Evolutionary conservation across 2,113 vertebrate species (phyloP), one percentile per base, ranked within the genome.

Genomic region (Otocyon megalotis): DNA sequence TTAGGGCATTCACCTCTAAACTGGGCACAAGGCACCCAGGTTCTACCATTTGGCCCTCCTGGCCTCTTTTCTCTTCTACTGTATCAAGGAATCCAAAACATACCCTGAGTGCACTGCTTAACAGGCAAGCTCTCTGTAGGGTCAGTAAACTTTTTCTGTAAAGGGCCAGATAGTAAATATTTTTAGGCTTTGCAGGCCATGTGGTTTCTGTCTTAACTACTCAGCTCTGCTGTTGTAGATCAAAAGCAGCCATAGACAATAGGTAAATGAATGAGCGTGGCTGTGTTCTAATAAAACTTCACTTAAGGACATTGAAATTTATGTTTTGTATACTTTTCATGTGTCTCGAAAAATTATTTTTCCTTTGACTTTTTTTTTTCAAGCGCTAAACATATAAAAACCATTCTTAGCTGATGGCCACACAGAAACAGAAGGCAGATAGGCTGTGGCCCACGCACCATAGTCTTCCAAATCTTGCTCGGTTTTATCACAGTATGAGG

Each of bases 81-180:
- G 0, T 6, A n/a, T 8, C 0, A 0, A 35, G 19, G 28, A 24
- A 24, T 19, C 62, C 32, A 53, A 69, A 71, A 22, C 17, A 14
- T 3, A 48, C 30, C 13, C 53, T 60, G 28, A 67, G 22, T 3
- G 26, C 3, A 30, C 32, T 56, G 22, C 87, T 86, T 62, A 63
- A 50, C 56, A 74, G 30, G 26, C 24, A 16, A 20, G 11, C 67
- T 95, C 54, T 79, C 17, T 30, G 37, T 54, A 50, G 26, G 32
- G n/a, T 95, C 1, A 1, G 17, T 63, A 84, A 69, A 56, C 19
- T n/a, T 35, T 74, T 87, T 88, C 77, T 71, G 13, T 22, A 58
- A 92, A 95, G 32, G 71, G 8, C 11, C 60, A 93, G 53, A 43
- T 8, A 90, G 86, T 63, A 80, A 85, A 63, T 5, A 77, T 54